Evolutionary conservation across 2,797 vertebrate species (phyloP).

Genomic region (Pempheris klunzingeri): DNA sequence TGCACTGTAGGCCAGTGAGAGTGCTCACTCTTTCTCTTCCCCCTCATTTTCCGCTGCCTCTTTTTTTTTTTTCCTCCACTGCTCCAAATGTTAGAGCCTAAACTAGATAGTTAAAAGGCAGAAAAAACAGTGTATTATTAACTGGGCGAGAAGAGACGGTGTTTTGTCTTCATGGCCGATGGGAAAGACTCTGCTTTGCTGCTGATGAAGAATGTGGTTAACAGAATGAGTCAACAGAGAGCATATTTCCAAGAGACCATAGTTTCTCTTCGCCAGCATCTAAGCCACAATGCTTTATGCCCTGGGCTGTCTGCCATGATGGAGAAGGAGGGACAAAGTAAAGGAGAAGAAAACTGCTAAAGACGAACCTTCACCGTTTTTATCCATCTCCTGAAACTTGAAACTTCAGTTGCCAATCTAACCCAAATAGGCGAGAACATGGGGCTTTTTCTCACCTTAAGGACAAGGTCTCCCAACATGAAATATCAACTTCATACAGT

Average conservation of each 20-base stretch:
- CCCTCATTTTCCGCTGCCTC: slow-evolving; percentile 67
- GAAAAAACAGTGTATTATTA: slow-evolving; percentile 54
- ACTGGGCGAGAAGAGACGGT: slow-evolving; percentile 55
- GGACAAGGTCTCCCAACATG: slow-evolving; percentile 6
- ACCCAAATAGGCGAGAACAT: slow-evolving; percentile 35
- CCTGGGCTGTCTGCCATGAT: slow-evolving; percentile 77
- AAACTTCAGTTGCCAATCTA: slow-evolving; percentile 46
- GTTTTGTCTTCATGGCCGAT: slow-evolving; percentile 68
- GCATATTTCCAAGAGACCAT: slow-evolving; percentile 83
- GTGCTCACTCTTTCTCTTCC: slow-evolving; percentile 60
- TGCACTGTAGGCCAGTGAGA: slow-evolving; percentile 56
- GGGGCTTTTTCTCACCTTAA: slow-evolving; percentile 28
- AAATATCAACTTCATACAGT: not conserved
- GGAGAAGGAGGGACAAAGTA: slow-evolving; percentile 45
- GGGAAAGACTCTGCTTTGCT: slow-evolving; percentile 70
- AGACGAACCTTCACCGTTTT: slow-evolving; percentile 52
- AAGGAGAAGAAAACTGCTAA: slow-evolving; percentile 29
- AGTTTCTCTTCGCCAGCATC: slow-evolving; percentile 66
- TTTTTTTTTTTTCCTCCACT: slow-evolving; percentile 33
- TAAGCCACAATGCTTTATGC: slow-evolving; percentile 72
- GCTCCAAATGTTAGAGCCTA: slow-evolving; percentile 49
- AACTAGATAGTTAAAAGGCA: slow-evolving; percentile 62
- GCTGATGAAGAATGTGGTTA: slow-evolving; percentile 83
- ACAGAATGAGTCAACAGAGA: slow-evolving; percentile 85
- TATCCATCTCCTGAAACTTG: slow-evolving; percentile 48